Conservation (phyloP, 2,113 vertebrate species). For the Salvelinus alpinus region DNA sequence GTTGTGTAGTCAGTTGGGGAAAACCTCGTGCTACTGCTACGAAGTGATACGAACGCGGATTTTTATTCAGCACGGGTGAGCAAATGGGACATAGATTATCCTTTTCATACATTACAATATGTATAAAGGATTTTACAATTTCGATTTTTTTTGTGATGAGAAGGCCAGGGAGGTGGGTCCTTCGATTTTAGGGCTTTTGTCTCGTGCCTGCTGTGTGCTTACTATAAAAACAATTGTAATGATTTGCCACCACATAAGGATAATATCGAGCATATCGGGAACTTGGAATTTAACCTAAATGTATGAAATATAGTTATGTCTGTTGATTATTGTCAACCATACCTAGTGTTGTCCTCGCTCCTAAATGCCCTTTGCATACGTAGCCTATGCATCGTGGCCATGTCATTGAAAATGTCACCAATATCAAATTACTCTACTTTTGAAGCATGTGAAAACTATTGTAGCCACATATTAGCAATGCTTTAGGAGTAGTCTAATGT, state of each 20-base stretch:
- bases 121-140: background rate
- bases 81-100: background rate
- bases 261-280: too few species aligned
- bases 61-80: slow-evolving; percentile 8
- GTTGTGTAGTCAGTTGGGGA: background rate
- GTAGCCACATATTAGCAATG: too few species aligned
- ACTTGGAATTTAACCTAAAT: too few species aligned
- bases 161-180: slow-evolving; percentile 40
- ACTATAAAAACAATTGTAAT: background rate
- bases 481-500: too few species aligned
- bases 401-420: slow-evolving; percentile 2
- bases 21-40: slow-evolving; percentile 5
- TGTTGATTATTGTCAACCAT: too few species aligned
- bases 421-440: background rate
- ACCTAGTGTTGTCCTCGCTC: too few species aligned
- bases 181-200: slow-evolving; percentile 32
- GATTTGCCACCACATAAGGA: too few species aligned
- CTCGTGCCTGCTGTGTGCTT: slow-evolving; percentile 28
- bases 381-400: background rate
- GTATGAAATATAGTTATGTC: too few species aligned
- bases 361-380: too few species aligned
- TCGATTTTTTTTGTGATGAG: background rate
- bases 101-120: background rate
- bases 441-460: too few species aligned
- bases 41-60: background rate